Conservation (phyloP, 2,888 invertebrate species). For the Malacosoma neustria region DNA sequence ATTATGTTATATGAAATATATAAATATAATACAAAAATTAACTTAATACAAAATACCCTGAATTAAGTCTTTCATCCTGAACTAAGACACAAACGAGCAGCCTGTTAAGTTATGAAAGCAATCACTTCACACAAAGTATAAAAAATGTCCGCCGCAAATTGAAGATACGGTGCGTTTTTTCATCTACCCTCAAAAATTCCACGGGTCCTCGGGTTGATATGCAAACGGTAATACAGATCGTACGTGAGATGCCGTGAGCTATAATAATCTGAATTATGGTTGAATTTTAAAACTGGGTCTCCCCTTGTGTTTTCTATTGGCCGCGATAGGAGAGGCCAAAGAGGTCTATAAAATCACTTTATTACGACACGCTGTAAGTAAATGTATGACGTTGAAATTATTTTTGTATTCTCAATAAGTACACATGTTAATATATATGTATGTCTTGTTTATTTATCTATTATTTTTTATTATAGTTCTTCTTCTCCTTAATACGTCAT, state of each 20-base stretch:
- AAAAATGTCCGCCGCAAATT: neutral
- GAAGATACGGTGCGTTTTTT: conserved; percentile 24
- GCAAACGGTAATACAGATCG: conserved; percentile 60
- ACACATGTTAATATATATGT: too few species aligned
- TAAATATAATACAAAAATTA: too few species aligned
- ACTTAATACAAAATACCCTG: too few species aligned
- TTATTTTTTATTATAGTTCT: too few species aligned
- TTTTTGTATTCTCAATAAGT: too few species aligned
- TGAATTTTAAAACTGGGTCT: conserved; percentile 42
- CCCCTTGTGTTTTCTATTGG: conserved; percentile 22
- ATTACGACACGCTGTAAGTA: neutral
- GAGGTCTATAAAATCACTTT: conserved; percentile 24
- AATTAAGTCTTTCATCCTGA: too few species aligned
- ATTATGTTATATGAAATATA: too few species aligned
- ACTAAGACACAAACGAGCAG: too few species aligned
- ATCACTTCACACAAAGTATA: neutral
- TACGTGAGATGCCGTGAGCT: conserved; percentile 55
- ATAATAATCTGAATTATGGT: conserved; percentile 48
- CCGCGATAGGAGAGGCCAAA: conserved; percentile 26
- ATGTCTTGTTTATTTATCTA: too few species aligned
- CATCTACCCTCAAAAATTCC: conserved; percentile 38
- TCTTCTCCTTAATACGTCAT: too few species aligned
- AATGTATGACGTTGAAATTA: neutral
- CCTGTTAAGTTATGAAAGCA: neutral
- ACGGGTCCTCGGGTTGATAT: conserved; percentile 36